These are phyloP conservation scores for Drosophila carrolli DNA, from an alignment of 1,140 invertebrate genomes.

Conservation along the genomic window DNA sequence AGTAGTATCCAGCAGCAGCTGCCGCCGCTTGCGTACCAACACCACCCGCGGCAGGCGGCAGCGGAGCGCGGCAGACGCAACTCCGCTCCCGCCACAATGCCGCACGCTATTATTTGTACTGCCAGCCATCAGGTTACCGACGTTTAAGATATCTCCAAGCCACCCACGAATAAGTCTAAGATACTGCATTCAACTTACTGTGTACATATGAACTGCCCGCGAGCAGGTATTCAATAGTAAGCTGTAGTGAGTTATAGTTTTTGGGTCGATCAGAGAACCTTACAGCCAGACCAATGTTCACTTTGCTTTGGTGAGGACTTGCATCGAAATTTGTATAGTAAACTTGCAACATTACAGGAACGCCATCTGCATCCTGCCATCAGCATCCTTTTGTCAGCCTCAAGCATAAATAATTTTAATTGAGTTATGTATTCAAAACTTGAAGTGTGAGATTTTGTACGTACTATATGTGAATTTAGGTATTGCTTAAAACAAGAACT, in stretches of 20 bases:
- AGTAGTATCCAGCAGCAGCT: constrained; percentile 62
- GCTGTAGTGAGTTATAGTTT: neutral
- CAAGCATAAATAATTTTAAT: constrained; percentile 3
- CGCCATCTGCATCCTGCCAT: too few relatives aligned
- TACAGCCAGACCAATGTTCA: constrained; percentile 35
- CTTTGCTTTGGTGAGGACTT: constrained; percentile 1
- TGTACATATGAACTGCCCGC: constrained; percentile 11
- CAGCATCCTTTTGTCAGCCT: neutral
- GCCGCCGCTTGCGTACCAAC: constrained; percentile 36
- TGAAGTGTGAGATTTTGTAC: neutral
- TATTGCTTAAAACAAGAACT: constrained; percentile 2
- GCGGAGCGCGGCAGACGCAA: constrained; percentile 65
- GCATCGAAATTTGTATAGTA: constrained; percentile 11
- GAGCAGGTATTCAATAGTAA: constrained; percentile 9
- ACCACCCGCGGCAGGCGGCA: constrained; percentile 31
- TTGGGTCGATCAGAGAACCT: neutral
- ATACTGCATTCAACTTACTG: constrained; percentile 2
- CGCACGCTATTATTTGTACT: constrained; percentile 69
- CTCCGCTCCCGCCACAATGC: constrained; percentile 71
- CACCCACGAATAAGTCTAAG: constrained; percentile 14
- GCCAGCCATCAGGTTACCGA: constrained; percentile 83
- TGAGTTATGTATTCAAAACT: constrained; percentile 14
- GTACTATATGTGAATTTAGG: constrained; percentile 5
- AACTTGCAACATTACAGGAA: neutral
- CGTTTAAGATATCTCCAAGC: constrained; percentile 54